Base-by-base conservation (phyloP, 2,888 invertebrate species). In the Uropetala carovei region DNA sequence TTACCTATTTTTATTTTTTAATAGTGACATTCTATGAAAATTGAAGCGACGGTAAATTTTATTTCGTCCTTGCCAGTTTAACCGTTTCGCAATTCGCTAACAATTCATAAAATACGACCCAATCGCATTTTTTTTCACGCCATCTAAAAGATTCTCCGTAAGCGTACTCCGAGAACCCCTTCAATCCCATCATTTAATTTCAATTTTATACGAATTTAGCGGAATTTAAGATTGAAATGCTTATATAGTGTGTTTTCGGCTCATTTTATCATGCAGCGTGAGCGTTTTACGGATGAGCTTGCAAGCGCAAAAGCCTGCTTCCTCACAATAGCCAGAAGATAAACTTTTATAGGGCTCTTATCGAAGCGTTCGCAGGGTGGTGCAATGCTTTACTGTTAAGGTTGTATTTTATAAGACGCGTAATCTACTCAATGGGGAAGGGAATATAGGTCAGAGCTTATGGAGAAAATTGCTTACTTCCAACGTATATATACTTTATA, bases 301-400 rank as follows among this genome's bases (percentile, higher is more conserved):
- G 75, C 75, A 75, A 27, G 22, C 43, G 43, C 27, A 27, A 75
- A 75, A 27, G 75, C 13, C 27, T 22, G 22, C 68, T 22, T 8
- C 22, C 75, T 4, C 64, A 58, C 89, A 64, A 89, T 89, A 89
- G 18, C 30, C 60, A 30, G 16, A 16, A 64, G 64, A 89, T 89
- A 89, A 64, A 89, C 60, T 89, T 89, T 64, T 89, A 43, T 64
- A 60, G 43, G 60, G 89, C n/a, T 64, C 60, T 89, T 89, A 89
- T 89, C 89, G 89, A 89, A 89, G 64, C 64, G 43, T 86, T 86
- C 27, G 85, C 60, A 59, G 30, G 60, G 60, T 14, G 27, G 16
- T 22, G 64, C 64, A 64, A 64, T 30, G 89, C 64, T 56, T 22
- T 14, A 27, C 16, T 27, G 27, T 59, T 89, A 89, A 14, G 89